Conservation (phyloP, 2,113 vertebrate genomes). For the Zosterops pallidus region DNA sequence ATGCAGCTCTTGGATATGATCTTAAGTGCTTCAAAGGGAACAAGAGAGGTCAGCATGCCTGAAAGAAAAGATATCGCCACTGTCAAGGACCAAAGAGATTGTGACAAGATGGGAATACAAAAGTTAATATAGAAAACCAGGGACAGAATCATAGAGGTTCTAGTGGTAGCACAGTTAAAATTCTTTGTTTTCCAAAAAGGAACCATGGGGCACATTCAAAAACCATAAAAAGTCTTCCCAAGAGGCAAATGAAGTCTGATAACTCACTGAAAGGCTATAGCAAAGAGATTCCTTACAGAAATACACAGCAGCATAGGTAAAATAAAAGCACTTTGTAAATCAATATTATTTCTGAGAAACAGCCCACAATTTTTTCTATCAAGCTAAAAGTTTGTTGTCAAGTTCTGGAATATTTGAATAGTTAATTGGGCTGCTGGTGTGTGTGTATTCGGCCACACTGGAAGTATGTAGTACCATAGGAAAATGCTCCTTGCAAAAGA, state of each 20-base stretch:
- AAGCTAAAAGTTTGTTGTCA: not conserved
- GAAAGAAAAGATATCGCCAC: slow-evolving; percentile 46
- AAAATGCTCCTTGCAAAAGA: not conserved
- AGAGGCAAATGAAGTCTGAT: not conserved
- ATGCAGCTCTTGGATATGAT: slow-evolving; percentile 55
- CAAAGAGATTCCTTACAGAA: not conserved
- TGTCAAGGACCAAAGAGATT: slow-evolving; percentile 46
- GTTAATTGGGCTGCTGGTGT: not conserved
- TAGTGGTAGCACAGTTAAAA: slow-evolving; percentile 15
- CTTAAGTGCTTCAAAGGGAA: slow-evolving; percentile 45
- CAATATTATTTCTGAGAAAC: not conserved
- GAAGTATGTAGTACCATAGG: not conserved
- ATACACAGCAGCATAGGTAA: not conserved
- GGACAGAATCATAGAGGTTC: not conserved
- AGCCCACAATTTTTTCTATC: not conserved
- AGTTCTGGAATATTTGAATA: not conserved
- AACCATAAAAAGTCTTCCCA: not conserved
- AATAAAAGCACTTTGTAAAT: not conserved
- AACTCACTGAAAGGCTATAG: not conserved
- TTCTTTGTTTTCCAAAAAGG: not conserved
- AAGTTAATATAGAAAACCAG: not conserved
- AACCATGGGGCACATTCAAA: not conserved
- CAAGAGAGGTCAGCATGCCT: slow-evolving; percentile 30
- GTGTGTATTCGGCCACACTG: not conserved
- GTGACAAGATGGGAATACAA: slow-evolving; percentile 34